Conservation (phyloP, 1,140 invertebrate species). For the Eubasilissa regina region DNA sequence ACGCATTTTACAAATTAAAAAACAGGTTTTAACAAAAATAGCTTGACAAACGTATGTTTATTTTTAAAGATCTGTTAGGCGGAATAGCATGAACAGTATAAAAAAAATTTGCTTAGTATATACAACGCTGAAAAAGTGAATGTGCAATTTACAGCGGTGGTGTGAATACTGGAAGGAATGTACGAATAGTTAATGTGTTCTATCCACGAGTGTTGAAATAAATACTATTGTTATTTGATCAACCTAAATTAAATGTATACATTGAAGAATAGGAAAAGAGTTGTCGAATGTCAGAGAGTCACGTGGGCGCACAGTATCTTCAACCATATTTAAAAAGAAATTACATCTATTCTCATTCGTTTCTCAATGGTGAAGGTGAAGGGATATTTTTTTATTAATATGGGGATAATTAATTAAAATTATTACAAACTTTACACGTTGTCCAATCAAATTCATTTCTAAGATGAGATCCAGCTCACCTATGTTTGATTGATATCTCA, state of each 20-base stretch:
- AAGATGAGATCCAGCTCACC: conserved; percentile 60
- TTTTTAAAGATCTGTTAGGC: conserved; percentile 33
- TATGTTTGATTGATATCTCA: conserved; percentile 49
- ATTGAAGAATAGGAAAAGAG: too few relatives aligned
- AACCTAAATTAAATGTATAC: too few relatives aligned
- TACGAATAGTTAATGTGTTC: conserved; percentile 7
- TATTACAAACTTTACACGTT: too few relatives aligned
- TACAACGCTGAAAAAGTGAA: conserved; percentile 26
- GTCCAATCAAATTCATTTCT: conserved; percentile 54
- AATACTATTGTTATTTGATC: too few relatives aligned
- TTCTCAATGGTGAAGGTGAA: too few relatives aligned
- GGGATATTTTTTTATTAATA: too few relatives aligned
- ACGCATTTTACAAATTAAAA: background rate
- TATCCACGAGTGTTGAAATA: too few relatives aligned
- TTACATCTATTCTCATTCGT: too few relatives aligned
- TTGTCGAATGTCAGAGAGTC: too few relatives aligned
- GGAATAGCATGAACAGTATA: conserved; percentile 8
- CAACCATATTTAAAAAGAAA: too few relatives aligned
- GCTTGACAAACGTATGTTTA: conserved; percentile 13
- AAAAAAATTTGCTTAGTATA: conserved; percentile 21
- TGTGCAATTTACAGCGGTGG: conserved; percentile 37
- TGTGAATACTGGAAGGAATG: conserved; percentile 26
- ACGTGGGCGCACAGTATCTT: too few relatives aligned
- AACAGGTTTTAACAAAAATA: background rate
- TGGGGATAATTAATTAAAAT: too few relatives aligned